Percentiles rank a stretch among this genome's conserved stretches.
Conservation (phyloP, 2,113 vertebrate genomes). For the Apteryx mantelli region DNA sequence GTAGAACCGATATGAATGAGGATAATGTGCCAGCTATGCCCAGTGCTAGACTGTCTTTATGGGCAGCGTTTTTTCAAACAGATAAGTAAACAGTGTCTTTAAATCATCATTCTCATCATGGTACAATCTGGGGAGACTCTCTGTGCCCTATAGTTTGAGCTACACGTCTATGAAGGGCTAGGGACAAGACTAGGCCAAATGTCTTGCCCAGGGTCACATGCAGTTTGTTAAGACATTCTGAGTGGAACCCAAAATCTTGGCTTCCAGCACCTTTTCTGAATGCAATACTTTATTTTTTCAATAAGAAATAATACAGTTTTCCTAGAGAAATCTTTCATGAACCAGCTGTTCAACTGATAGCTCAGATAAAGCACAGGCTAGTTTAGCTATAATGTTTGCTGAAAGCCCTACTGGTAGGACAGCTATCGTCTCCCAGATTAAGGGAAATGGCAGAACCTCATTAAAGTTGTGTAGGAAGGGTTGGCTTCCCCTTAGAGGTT, state of each 20-base stretch:
- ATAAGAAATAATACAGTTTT: background rate
- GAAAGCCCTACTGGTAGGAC: background rate
- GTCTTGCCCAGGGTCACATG: background rate
- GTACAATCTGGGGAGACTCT: background rate
- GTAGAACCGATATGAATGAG: background rate
- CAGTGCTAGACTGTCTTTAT: background rate
- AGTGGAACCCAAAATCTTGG: background rate
- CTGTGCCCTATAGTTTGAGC: background rate
- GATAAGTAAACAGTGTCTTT: background rate
- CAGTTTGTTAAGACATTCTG: background rate
- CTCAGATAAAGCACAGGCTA: background rate
- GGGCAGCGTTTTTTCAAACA: background rate
- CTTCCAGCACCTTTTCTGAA: background rate
- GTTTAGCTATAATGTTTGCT: background rate
- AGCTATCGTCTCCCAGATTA: background rate
- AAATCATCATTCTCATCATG: background rate
- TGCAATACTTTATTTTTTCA: background rate
- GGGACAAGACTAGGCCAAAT: background rate
- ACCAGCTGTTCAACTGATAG: background rate
- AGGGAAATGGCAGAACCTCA: background rate
- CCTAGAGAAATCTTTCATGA: background rate
- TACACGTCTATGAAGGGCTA: background rate
- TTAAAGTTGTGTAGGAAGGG: background rate
- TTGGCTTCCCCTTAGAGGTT: background rate
- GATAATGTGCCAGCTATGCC: background rate